A percentile compares a stretch with the other conserved stretches of the same genome.
Conservation (phyloP, 2,888 invertebrate species). For the Nemotelus pantherinus region DNA sequence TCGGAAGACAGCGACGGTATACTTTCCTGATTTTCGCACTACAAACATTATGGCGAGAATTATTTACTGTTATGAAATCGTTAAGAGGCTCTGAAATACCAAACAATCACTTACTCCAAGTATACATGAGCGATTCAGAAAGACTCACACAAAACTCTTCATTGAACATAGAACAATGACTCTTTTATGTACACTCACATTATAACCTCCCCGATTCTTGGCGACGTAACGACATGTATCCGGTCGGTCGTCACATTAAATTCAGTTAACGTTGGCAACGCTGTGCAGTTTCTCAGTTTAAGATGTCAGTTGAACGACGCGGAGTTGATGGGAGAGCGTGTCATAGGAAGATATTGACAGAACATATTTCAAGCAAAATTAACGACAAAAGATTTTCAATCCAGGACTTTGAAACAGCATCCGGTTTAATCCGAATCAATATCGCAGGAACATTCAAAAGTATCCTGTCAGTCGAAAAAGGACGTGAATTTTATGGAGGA, state of each 20-base stretch:
- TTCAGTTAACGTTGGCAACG: not conserved
- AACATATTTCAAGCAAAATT: not conserved
- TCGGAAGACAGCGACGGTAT: too few relatives aligned
- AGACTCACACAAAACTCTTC: too few relatives aligned
- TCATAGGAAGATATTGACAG: not conserved
- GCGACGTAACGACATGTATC: not conserved
- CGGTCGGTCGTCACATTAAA: not conserved
- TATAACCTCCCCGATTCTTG: not conserved
- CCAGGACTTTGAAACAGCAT: not conserved
- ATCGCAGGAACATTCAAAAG: not conserved
- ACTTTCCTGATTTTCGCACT: too few relatives aligned
- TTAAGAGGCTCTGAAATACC: not conserved
- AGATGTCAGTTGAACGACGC: not conserved
- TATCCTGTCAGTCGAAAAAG: not conserved
- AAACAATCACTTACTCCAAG: not conserved
- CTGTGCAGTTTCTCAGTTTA: not conserved
- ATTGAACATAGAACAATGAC: slow-evolving; percentile 5
- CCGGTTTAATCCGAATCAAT: not conserved
- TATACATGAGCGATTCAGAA: too few relatives aligned
- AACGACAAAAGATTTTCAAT: not conserved
- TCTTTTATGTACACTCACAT: slow-evolving; percentile 12
- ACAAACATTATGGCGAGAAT: too few relatives aligned
- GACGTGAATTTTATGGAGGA: not conserved
- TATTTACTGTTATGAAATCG: not conserved
- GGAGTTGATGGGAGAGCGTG: not conserved